Evolutionary conservation across 2,113 vertebrate genomes (phyloP).

Genomic region (Pedetes capensis): DNA sequence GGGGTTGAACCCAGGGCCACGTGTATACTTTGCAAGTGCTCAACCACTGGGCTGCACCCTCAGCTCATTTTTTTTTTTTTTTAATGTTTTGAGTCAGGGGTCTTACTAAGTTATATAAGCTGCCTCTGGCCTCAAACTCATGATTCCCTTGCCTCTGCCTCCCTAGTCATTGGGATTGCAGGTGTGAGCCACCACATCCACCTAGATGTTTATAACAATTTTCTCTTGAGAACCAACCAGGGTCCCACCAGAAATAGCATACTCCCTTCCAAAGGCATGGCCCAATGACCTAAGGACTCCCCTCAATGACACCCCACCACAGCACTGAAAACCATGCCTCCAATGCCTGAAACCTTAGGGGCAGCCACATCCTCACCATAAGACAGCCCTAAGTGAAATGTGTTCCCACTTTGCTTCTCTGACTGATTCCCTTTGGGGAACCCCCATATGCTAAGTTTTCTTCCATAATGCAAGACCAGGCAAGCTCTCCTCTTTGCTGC

Average conservation of each 20-base stretch:
- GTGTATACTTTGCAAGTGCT: too few species aligned
- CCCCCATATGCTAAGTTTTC: too few species aligned
- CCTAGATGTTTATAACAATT: too few species aligned
- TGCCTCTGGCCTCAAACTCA: too few species aligned
- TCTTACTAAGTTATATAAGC: too few species aligned
- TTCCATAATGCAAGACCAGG: neutral
- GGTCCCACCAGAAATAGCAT: neutral
- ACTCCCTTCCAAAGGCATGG: neutral
- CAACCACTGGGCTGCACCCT: too few species aligned
- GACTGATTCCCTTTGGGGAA: neutral
- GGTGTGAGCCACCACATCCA: too few species aligned
- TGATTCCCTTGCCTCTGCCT: too few species aligned
- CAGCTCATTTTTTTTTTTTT: too few species aligned
- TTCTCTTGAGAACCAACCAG: neutral
- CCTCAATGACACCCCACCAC: neutral
- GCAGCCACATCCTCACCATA: neutral
- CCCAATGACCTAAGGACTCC: neutral
- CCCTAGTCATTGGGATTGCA: too few species aligned
- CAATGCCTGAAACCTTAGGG: neutral
- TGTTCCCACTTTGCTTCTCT: neutral
- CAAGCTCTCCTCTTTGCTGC: neutral
- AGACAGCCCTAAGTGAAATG: neutral
- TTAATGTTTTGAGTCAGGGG: too few species aligned
- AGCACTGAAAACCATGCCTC: neutral
- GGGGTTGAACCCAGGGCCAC: too few species aligned